phyloP scores from a whole-genome alignment of 2,888 invertebrate genomes.

The Caenorhabditis angaria region DNA sequence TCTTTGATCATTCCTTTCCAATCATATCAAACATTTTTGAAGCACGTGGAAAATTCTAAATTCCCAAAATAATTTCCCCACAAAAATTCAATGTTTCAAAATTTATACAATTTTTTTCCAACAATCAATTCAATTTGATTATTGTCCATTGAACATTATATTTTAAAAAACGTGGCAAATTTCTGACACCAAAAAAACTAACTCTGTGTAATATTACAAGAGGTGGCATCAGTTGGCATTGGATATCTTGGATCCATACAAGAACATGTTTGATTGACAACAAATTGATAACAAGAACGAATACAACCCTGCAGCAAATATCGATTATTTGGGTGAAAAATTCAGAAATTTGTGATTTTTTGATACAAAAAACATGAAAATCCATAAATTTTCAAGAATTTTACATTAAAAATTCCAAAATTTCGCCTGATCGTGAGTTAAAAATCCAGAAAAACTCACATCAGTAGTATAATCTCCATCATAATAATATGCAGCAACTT shows the following conservation, averaged over 20 bases:
- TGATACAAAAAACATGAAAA: not conserved
- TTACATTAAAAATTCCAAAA: not conserved
- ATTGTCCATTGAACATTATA: not conserved
- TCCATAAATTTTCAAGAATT: not conserved
- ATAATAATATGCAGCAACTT: slow-evolving; percentile 56
- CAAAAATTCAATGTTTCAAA: not conserved
- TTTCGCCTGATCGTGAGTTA: no score
- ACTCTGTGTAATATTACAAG: slow-evolving; percentile 50
- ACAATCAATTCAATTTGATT: not conserved
- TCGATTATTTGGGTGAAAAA: not conserved
- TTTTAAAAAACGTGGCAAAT: no score
- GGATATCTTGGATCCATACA: slow-evolving; percentile 63
- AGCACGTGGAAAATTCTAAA: no score
- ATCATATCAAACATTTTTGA: no score
- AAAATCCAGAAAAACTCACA: slow-evolving; percentile 30
- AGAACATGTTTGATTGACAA: slow-evolving; percentile 38
- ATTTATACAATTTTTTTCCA: not conserved
- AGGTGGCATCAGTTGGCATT: slow-evolving; percentile 25
- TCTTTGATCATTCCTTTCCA: no score
- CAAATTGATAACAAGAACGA: slow-evolving; percentile 56
- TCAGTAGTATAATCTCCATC: slow-evolving; percentile 55
- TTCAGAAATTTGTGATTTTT: not conserved
- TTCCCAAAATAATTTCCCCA: no score
- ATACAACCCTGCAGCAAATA: slow-evolving; percentile 48
- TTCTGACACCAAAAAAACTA: not conserved